Evolutionary conservation across 2,888 invertebrate species (phyloP).

Genomic region (Ypsolopha scabrella): DNA sequence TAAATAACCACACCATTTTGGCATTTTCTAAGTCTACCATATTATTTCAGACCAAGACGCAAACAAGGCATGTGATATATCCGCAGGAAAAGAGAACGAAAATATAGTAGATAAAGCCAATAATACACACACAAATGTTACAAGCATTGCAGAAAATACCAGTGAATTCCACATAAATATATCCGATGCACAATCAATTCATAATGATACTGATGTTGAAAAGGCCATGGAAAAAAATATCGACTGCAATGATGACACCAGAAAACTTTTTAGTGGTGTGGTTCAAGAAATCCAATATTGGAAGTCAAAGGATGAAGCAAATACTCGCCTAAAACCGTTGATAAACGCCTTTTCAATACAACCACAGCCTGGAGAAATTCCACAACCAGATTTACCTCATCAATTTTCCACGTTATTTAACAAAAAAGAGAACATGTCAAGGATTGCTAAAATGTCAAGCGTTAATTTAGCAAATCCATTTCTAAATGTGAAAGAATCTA

Average conservation of each 20-base stretch:
- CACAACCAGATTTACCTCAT: background rate
- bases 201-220: background rate
- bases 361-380: background rate
- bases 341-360: background rate
- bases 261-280: constrained; percentile 29
- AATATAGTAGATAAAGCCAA: background rate
- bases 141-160: background rate
- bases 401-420: background rate
- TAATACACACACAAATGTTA: background rate
- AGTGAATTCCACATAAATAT: too few relatives aligned
- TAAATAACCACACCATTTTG: too few relatives aligned
- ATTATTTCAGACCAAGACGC: too few relatives aligned
- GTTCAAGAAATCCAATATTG: constrained; percentile 30
- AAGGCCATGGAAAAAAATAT: background rate
- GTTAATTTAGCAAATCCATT: too few relatives aligned
- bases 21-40: too few relatives aligned
- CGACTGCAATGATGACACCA: constrained; percentile 20
- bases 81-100: background rate
- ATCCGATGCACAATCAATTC: background rate
- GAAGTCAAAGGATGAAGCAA: constrained; percentile 13
- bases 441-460: too few relatives aligned
- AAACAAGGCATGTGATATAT: too few relatives aligned
- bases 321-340: background rate
- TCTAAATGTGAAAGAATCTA: too few relatives aligned
- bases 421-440: background rate